Conservation (phyloP, 2,113 vertebrate species). For the Budorcas taxicolor region DNA sequence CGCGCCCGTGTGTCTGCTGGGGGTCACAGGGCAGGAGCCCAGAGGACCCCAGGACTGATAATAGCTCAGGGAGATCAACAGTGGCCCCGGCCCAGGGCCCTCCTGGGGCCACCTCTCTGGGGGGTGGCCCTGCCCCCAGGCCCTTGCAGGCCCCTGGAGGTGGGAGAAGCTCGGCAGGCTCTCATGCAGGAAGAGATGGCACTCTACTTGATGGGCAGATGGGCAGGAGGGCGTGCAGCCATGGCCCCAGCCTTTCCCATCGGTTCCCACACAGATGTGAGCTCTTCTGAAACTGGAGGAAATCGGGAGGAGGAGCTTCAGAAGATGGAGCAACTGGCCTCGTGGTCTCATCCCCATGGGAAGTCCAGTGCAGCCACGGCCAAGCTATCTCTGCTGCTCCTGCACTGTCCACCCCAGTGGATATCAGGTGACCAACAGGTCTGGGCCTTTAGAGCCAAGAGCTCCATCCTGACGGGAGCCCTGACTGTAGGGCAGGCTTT, state of each 20-base stretch:
- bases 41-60: background rate
- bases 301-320: too few relatives aligned
- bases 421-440: background rate
- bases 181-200: fast-evolving
- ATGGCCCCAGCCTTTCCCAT: background rate
- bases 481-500: background rate
- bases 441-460: background rate
- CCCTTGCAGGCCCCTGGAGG: background rate
- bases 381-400: background rate
- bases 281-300: background rate
- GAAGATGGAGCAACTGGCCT: background rate
- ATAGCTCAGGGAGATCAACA: background rate
- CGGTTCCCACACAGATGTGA: fast-evolving
- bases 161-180: background rate
- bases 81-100: too few relatives aligned
- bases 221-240: fast-evolving
- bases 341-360: fast-evolving
- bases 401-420: background rate
- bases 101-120: background rate
- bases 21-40: background rate
- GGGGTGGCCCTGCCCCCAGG: background rate
- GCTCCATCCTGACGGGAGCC: fast-evolving
- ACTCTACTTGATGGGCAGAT: fast-evolving
- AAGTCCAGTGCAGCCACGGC: fast-evolving
- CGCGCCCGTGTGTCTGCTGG: background rate